Conservation (phyloP, 2,888 invertebrate genomes). For the Frankliniella fusca region DNA sequence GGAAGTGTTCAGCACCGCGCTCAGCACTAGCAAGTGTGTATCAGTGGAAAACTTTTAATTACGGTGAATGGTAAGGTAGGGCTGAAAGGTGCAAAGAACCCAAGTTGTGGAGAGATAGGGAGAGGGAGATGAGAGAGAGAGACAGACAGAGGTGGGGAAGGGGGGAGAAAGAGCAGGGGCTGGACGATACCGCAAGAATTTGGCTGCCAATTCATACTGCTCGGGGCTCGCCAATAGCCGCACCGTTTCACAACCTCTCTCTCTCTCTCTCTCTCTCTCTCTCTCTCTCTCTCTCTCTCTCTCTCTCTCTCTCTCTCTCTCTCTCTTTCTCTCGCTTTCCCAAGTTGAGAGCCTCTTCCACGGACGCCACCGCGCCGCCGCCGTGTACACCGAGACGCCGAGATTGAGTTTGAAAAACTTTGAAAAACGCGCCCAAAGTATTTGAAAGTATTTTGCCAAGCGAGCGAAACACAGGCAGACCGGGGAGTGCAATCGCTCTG, state of each 20-base stretch:
- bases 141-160: neutral
- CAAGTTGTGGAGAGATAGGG: too few species aligned
- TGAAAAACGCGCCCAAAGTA: conserved; percentile 21
- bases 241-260: too few species aligned
- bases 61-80: too few species aligned
- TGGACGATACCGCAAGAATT: neutral
- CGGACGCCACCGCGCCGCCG: neutral
- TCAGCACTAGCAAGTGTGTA: too few species aligned
- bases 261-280: too few species aligned
- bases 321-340: neutral
- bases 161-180: neutral
- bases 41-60: too few species aligned
- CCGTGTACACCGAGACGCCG: neutral
- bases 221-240: too few species aligned
- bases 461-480: neutral
- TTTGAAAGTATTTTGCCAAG: conserved; percentile 12
- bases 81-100: too few species aligned
- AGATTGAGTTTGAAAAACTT: conserved; percentile 26
- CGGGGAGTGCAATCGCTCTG: neutral
- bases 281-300: too few species aligned
- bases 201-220: neutral
- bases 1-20: too few species aligned
- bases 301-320: neutral
- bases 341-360: neutral
- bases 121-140: neutral